phyloP scores from a whole-genome alignment of 2,113 vertebrate genomes.

The Heliornis fulica region DNA sequence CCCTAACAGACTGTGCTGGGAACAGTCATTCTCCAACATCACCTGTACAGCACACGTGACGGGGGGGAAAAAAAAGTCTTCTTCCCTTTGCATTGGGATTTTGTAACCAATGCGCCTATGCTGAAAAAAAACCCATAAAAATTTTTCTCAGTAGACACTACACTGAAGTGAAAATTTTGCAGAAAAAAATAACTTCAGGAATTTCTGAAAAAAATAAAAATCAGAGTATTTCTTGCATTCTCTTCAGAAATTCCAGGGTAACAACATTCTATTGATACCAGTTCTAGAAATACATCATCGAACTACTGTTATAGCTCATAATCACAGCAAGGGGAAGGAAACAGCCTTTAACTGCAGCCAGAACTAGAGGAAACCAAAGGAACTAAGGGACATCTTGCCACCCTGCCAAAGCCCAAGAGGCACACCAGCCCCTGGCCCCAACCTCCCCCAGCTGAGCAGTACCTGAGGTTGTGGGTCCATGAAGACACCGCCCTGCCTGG shows the following conservation, averaged over 20 bases:
- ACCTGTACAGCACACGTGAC: background rate
- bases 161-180: background rate
- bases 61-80: background rate
- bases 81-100: background rate
- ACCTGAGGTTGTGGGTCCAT: accelerated
- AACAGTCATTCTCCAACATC: background rate
- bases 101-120: background rate
- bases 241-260: background rate
- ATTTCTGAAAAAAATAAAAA: background rate
- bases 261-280: background rate
- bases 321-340: background rate
- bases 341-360: background rate
- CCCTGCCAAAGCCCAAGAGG: background rate
- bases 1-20: background rate
- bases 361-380: background rate
- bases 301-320: accelerated
- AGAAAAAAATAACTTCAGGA: background rate
- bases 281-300: background rate
- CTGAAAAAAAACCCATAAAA: no score
- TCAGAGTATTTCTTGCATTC: background rate
- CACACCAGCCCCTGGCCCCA: background rate
- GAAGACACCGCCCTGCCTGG: background rate
- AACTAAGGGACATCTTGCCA: background rate
- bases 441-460: background rate
- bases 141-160: background rate